Percentiles rank a stretch among this genome's conserved stretches.
Conservation (phyloP, 2,113 vertebrate genomes). For the Pardalotus punctatus region DNA sequence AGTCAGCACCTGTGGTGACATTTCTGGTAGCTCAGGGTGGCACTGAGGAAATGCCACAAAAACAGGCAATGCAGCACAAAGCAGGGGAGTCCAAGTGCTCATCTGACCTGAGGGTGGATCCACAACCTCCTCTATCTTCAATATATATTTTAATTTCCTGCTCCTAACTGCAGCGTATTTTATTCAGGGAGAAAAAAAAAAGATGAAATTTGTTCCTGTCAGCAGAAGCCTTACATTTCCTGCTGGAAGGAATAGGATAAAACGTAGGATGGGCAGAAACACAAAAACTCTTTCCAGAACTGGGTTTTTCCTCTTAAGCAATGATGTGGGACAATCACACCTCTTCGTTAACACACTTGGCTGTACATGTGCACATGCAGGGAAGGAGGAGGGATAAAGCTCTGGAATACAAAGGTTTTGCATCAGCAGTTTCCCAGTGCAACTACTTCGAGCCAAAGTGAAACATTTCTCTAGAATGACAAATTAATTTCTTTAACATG, state of each 20-base stretch:
- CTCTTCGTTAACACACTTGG: not conserved
- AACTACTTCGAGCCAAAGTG: not conserved
- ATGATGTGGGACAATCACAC: not conserved
- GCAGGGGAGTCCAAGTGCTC: not conserved
- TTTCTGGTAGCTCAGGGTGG: not conserved
- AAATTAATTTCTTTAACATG: not conserved
- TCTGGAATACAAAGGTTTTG: not conserved
- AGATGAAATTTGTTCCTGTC: not conserved
- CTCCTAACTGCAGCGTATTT: not conserved
- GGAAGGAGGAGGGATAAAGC: not conserved
- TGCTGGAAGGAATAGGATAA: not conserved
- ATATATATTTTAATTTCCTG: slow-evolving; percentile 10
- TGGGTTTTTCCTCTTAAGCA: not conserved
- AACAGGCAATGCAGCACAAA: not conserved
- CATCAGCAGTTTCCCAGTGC: not conserved
- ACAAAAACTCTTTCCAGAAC: not conserved
- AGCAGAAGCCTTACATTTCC: not conserved
- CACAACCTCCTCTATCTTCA: not conserved
- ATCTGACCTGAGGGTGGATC: not conserved
- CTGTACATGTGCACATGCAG: not conserved
- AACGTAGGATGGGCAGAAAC: not conserved
- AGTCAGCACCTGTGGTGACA: not conserved
- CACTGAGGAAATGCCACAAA: not conserved
- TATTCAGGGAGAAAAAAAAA: not conserved
- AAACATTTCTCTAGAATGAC: not conserved